Evolutionary conservation across 2,113 vertebrate genomes (phyloP), one percentile per base, ranked within the genome.

Genomic region (Gymnogyps californianus): DNA sequence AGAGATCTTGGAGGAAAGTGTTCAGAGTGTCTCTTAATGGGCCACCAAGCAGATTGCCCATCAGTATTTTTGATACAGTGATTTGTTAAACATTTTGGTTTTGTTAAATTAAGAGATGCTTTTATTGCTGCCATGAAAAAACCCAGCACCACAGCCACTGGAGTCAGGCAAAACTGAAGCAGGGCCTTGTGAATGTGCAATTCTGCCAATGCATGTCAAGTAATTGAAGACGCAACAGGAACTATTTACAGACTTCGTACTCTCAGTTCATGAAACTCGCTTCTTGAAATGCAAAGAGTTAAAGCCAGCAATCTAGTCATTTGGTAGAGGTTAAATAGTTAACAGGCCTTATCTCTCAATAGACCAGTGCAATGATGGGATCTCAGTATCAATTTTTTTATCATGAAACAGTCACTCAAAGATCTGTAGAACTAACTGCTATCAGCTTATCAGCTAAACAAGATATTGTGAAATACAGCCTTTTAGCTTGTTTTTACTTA

Each of bases 71-170:
- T 55, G 18, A 16, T 70, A 42, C 38, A 71, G 13, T 7, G 8
- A 59, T 82, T 62, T 42, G 28, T 42, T 62, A 58, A 32, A 59
- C 1, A 28, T 16, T 51, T 81, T 46, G 3, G 8, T 31, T 81
- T 46, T 71, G 19, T n/a, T 55, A 86, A 75, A 58, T 64, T 61
- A 31, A 87, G 36, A 81, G 28, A 58, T 31, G 12, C 1, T 66
- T 83, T 89, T 22, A 83, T 4, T 61, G 13, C 13, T 70, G 11
- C 8, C 29, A 12, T 49, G 3, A n/a, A 26, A 58, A 65, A 44
- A 38, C 1, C 1, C 2, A 76, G 31, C 24, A 65, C 2, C 2
- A 2, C 38, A 78, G 16, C 46, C 46, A 32, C n/a, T 22, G 49
- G 7, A 55, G 22, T 26, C 2, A 1, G 31, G 20, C 36, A 58